Base-by-base conservation (phyloP, 2,888 invertebrate species). In the Eubasilissa splendida region DNA sequence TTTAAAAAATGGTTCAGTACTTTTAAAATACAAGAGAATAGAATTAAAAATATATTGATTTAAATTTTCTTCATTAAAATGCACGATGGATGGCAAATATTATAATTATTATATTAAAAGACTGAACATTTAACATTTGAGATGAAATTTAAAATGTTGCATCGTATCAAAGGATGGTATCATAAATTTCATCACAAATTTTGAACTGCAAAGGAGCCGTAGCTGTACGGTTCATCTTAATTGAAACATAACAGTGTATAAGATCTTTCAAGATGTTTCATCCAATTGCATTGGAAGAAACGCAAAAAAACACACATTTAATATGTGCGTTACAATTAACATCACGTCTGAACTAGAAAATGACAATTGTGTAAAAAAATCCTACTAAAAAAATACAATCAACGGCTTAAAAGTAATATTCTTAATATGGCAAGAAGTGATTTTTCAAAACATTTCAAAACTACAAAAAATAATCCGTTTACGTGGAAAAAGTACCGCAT, bases 341-440 rank as follows among this genome's bases (percentile, higher is more conserved):
- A 68, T 50, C 50, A n/a, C 7, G 68, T 50, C 68, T 50, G 52
- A 14, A 11, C 50, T 50, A 14, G 52, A 68, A 68, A 68, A 68
- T n/a, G 33, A 68, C 50, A n/a, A 50, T 14, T 14, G 52, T 14
- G 68, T 50, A 50, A 14, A 50, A 68, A 42, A 68, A 42, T 5
- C 4, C 14, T 52, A 14, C 33, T 42, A 66, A 33, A 66, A 66
- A 31, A 42, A 11, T 12, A 68, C 11, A 50, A 68, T n/a, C 42
- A 7, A 68, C 52, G 14, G 42, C 14, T n/a, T 68, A 68, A 33
- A 68, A 50, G 50, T 42, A 68, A 63, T 63, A 33, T 33, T 63
- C 63, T 63, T 63, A 63, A 33, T 63, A 63, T 63, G 63, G 63
- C 63, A 63, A 63, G 63, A 63, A 33, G 63, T 33, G n/a, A 63